A percentile compares a stretch with the other conserved stretches of the same genome.
Evolutionary conservation across 2,797 vertebrate species (phyloP).

Genomic region (Silurus aristotelis): DNA sequence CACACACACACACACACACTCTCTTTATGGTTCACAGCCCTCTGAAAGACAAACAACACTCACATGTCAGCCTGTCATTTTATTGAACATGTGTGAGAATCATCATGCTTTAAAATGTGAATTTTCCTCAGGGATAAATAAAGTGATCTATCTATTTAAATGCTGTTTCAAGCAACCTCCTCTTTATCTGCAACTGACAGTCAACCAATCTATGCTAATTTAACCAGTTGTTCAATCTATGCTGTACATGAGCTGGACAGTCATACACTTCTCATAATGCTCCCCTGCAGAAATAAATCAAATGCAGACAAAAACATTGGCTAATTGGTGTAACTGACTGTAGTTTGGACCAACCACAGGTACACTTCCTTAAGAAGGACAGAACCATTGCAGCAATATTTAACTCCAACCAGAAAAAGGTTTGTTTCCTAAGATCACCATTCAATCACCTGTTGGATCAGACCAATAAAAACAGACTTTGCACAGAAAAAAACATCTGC

Average conservation of each 20-base stretch:
- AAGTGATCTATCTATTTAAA: too few relatives aligned
- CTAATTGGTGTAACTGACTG: neutral
- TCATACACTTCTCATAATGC: neutral
- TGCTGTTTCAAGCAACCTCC: neutral
- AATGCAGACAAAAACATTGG: neutral
- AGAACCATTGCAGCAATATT: neutral
- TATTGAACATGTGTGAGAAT: neutral
- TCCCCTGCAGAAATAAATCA: neutral
- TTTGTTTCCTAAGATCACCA: neutral
- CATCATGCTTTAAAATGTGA: neutral
- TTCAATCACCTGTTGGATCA: neutral
- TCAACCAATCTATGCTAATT: neutral
- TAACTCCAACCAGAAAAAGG: neutral
- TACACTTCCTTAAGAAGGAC: neutral
- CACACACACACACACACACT: neutral
- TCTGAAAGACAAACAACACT: neutral
- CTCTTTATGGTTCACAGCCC: conserved; percentile 12
- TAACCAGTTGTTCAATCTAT: neutral
- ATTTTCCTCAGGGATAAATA: too few relatives aligned
- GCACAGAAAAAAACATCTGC: conserved; percentile 3
- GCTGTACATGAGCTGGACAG: neutral
- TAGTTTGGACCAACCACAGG: neutral
- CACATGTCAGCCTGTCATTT: neutral
- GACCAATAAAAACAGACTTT: neutral
- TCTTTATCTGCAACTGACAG: neutral